A percentile compares a stretch with the other conserved stretches of the same genome.
Evolutionary conservation across 1,140 invertebrate genomes (phyloP).

Genomic region (Dreissena polymorpha): DNA sequence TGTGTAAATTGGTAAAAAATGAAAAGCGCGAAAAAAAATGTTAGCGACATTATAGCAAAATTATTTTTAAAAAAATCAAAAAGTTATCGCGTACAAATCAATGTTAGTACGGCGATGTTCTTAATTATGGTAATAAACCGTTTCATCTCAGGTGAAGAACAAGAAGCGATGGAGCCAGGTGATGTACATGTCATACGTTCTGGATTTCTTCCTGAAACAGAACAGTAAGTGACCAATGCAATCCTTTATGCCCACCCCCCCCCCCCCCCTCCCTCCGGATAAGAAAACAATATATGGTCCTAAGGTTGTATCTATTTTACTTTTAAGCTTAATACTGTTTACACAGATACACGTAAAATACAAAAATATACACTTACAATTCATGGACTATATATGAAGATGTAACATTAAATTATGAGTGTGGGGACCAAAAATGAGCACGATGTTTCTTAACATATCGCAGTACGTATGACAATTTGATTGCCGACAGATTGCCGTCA

Average conservation of each 20-base stretch:
- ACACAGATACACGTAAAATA: neutral
- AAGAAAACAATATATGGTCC: neutral
- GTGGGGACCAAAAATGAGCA: no score
- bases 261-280: neutral
- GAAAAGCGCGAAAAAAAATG: no score
- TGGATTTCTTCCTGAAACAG: conserved; percentile 68
- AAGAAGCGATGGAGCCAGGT: no score
- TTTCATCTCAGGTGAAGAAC: conserved; percentile 70
- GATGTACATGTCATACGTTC: conserved; percentile 77
- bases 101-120: no score
- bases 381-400: neutral
- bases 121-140: neutral
- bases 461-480: neutral
- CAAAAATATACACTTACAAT: neutral
- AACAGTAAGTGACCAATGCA: neutral
- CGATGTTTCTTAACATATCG: neutral
- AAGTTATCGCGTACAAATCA: no score
- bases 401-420: neutral
- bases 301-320: neutral
- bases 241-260: neutral
- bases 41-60: no score
- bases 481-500: conserved; percentile 43
- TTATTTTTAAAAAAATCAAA: no score
- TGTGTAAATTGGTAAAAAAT: no score
- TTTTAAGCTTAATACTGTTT: neutral